Evolutionary conservation across 2,888 invertebrate species (phyloP).

Genomic region (Drosophila paracracens): DNA sequence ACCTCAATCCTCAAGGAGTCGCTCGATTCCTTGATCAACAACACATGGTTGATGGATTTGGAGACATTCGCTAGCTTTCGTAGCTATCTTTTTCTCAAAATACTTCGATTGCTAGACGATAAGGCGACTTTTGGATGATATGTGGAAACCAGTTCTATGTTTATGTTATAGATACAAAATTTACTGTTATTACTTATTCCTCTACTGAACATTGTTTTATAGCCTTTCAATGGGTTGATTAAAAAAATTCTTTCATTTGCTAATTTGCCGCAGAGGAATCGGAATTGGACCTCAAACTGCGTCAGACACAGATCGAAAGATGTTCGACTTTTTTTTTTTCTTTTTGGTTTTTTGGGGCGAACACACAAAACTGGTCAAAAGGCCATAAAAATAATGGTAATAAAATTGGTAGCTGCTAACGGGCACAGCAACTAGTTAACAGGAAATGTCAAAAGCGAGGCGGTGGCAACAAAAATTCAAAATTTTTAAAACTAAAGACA

Average conservation of each 20-base stretch:
- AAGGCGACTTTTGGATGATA: too few relatives aligned
- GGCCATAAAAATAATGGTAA: conserved; percentile 4
- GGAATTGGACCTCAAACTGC: neutral
- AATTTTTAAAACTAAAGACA: neutral
- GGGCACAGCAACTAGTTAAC: neutral
- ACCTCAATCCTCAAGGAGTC: too few relatives aligned
- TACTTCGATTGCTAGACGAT: too few relatives aligned
- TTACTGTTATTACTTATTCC: too few relatives aligned
- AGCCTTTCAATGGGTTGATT: too few relatives aligned
- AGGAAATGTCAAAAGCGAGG: conserved; percentile 6
- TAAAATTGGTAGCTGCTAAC: neutral
- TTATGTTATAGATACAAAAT: too few relatives aligned
- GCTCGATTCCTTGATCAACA: too few relatives aligned
- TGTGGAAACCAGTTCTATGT: too few relatives aligned
- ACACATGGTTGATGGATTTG: too few relatives aligned
- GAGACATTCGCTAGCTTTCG: too few relatives aligned
- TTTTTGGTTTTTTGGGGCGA: neutral
- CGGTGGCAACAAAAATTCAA: neutral
- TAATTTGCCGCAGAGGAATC: neutral
- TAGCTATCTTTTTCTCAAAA: too few relatives aligned
- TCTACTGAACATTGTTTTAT: too few relatives aligned
- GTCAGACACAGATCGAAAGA: neutral
- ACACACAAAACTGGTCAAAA: conserved; percentile 6
- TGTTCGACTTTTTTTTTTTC: neutral
- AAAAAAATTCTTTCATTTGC: neutral